Percentiles rank a stretch among this genome's conserved stretches.
These are phyloP conservation scores for Gallirallus australis DNA, from an alignment of 2,797 vertebrate genomes.

Conservation along the genomic window DNA sequence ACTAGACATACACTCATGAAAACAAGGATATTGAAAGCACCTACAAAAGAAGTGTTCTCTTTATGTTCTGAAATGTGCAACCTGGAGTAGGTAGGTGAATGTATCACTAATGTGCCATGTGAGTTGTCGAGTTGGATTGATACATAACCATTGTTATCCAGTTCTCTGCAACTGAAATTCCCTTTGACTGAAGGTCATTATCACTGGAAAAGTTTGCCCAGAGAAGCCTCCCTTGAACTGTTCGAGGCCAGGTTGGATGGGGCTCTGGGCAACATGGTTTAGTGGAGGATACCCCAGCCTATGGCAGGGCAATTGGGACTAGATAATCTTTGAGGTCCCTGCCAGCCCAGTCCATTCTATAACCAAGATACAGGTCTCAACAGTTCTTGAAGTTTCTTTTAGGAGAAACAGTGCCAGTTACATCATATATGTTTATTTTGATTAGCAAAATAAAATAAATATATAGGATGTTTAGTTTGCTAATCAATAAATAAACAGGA, in stretches of 20 bases:
- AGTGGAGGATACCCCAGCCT: no score
- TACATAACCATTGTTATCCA: background rate
- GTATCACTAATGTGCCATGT: background rate
- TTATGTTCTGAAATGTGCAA: background rate
- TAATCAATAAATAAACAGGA: background rate
- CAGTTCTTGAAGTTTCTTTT: background rate
- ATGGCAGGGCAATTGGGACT: no score
- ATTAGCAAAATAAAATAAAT: background rate
- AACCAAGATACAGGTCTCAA: background rate
- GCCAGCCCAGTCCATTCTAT: background rate
- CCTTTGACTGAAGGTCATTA: background rate
- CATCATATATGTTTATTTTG: background rate
- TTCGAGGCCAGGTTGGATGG: no score
- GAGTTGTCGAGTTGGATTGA: background rate
- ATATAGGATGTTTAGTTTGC: no score
- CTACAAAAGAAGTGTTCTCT: background rate
- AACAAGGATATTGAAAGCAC: constrained; percentile 8
- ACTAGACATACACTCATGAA: background rate
- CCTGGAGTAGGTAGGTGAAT: background rate
- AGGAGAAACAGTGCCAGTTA: background rate
- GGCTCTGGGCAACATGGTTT: no score
- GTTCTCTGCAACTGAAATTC: background rate
- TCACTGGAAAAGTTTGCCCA: no score
- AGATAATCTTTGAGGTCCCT: no score
- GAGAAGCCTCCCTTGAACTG: no score